phyloP scores from a whole-genome alignment of 1,140 invertebrate genomes.

The Zaprionus inermis region DNA sequence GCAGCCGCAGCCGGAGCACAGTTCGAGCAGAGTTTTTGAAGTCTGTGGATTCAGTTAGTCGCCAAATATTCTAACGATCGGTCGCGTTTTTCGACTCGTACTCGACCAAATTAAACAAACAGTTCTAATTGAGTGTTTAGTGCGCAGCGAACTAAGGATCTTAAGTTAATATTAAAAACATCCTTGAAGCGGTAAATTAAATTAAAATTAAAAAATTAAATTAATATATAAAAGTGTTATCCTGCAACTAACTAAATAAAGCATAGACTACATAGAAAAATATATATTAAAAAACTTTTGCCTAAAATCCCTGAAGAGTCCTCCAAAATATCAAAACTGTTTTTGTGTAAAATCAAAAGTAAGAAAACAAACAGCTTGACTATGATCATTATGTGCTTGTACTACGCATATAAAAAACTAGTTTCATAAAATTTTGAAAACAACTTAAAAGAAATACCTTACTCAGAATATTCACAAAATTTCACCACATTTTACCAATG shows the following conservation, averaged over 20 bases:
- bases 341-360: too few relatives aligned
- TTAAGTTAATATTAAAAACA: slow-evolving; percentile 11
- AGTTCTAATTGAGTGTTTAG: slow-evolving; percentile 38
- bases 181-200: slow-evolving; percentile 42
- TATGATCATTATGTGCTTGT: too few relatives aligned
- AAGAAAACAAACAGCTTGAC: too few relatives aligned
- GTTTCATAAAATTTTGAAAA: too few relatives aligned
- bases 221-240: not conserved
- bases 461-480: not conserved
- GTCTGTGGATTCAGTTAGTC: slow-evolving; percentile 72
- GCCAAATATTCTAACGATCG: slow-evolving; percentile 83
- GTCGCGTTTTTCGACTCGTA: slow-evolving; percentile 57
- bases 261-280: not conserved
- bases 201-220: slow-evolving; percentile 12
- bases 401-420: too few relatives aligned
- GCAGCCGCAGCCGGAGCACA: slow-evolving; percentile 29
- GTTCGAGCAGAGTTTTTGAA: slow-evolving; percentile 29
- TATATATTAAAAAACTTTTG: not conserved
- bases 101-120: slow-evolving; percentile 20
- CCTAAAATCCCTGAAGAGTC: not conserved
- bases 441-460: accelerated
- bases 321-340: too few relatives aligned
- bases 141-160: slow-evolving; percentile 14
- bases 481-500: slow-evolving; percentile 17
- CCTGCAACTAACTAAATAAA: not conserved